Evolutionary conservation across 1,140 invertebrate genomes (phyloP), one percentile per base, ranked within the genome.

Genomic region (Sarcophaga peregrina): DNA sequence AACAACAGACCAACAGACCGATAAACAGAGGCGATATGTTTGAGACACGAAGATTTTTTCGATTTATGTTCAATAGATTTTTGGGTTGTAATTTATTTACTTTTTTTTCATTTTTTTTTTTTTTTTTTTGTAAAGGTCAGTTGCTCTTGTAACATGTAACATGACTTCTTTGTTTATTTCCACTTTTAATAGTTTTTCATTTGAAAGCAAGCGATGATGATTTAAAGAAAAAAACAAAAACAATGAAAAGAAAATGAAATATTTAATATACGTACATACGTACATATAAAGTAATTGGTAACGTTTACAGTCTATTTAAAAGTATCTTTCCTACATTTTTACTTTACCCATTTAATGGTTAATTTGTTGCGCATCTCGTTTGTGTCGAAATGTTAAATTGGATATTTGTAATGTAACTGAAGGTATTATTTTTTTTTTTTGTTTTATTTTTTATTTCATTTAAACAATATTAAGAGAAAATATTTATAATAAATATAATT

Each of bases 351-450:
- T 37, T 37, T 37, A 37, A 37, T 76, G 0, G 46, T 76, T 76
- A 76, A 76, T 76, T 76, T 76, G 74, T 47, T 76, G 74, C 74
- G 74, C 74, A 76, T 48, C 74, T 47, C 47, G 47, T 76, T 76
- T 76, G 45, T n/a, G 54, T 58, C 54, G 15, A 13, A n/a, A 58
- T 13, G n/a, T 11, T 13, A 58, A 58, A 58, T 58, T 58, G 54
- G 54, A 58, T 2, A 37, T 37, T 37, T 37, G 25, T 37, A 37
- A 37, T 37, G 25, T 4, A 37, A 37, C 25, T 37, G 25, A 37
- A 58, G 15, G n/a, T 58, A 58, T 58, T n/a, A 58, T 58, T 58
- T 75, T 74, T 74, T 74, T 74, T n/a, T n/a, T 62, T 15, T 9
- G n/a, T 72, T 8, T 72, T 37, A 37, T 37, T 37, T 58, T 58